Evolutionary conservation across 2,797 vertebrate genomes (phyloP).

Genomic region (Rachycentron canadum): DNA sequence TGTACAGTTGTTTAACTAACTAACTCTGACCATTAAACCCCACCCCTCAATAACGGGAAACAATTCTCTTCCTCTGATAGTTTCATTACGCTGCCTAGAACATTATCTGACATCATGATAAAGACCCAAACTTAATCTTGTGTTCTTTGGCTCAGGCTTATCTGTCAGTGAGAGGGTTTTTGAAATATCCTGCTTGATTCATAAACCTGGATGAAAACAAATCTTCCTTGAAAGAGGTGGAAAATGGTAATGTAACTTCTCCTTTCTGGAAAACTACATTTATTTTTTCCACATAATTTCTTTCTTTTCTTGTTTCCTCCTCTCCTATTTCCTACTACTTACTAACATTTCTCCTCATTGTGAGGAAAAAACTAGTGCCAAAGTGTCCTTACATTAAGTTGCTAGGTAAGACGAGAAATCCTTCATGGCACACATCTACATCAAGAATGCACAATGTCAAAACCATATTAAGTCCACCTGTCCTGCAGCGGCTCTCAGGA

Average conservation of each 20-base stretch:
- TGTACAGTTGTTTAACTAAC: neutral
- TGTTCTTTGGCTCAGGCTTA: neutral
- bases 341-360: neutral
- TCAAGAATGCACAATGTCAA: constrained; percentile 20
- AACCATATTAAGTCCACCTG: constrained; percentile 41
- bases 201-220: neutral
- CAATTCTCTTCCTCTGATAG: neutral
- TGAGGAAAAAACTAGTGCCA: neutral
- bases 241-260: neutral
- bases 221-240: neutral
- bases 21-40: neutral
- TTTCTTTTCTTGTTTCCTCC: too few species aligned
- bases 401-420: neutral
- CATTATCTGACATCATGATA: neutral
- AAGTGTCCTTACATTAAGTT: neutral
- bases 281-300: neutral
- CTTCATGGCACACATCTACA: constrained; percentile 30
- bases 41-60: neutral
- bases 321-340: neutral
- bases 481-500: constrained; percentile 36
- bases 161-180: neutral
- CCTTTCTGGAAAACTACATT: neutral
- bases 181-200: neutral
- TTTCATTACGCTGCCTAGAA: constrained; percentile 2
- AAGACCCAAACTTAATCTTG: neutral